Evolutionary conservation across 1,140 invertebrate species (phyloP), one percentile per base, ranked within the genome.

Genomic region (Aphaenogaster floridana): DNA sequence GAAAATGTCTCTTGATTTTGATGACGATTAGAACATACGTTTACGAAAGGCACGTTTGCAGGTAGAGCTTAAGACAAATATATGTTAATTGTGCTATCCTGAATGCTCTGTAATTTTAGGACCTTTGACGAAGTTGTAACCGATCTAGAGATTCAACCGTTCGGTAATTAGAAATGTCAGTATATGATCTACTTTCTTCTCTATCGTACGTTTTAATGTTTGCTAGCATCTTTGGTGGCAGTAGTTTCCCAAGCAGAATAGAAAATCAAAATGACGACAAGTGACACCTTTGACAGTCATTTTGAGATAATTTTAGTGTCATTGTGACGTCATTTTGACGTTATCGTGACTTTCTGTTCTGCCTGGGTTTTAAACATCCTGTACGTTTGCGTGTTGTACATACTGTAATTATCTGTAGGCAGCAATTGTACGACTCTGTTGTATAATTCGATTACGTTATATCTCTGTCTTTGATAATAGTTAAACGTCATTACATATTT

Each of bases 341-440:
- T 28, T 28, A 28, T 28, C 28, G 28, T 28, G 28, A 28, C 28
- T 28, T 28, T 28, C 28, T 28, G 0, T 28, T 28, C 28, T 28
- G 28, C 28, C 28, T 28, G 28, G 28, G 28, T 28, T 28, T 28
- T 39, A 17, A 13, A 64, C 17, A 66, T 66, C 5, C 13, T 57
- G 3, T 36, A 72, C 13, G 4, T 34, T n/a, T 50, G 48, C 11
- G 13, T 57, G 13, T 21, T 15, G 6, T 36, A 36, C 17, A 13
- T 76, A 57, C 15, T 74, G 17, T 39, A 39, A 11, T 54, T 21
- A 11, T 34, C 45, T 71, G 36, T 36, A 39, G 15, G 0, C 15
- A 72, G 15, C 6, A 72, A n/a, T 48, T 72, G n/a, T 72, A 57
- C 2, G 5, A 74, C 15, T 74, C 9, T 74, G 3, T 74, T 39